These are phyloP conservation scores for Phodopus roborovskii DNA, from an alignment of 2,113 vertebrate species.

Conservation along the genomic window DNA sequence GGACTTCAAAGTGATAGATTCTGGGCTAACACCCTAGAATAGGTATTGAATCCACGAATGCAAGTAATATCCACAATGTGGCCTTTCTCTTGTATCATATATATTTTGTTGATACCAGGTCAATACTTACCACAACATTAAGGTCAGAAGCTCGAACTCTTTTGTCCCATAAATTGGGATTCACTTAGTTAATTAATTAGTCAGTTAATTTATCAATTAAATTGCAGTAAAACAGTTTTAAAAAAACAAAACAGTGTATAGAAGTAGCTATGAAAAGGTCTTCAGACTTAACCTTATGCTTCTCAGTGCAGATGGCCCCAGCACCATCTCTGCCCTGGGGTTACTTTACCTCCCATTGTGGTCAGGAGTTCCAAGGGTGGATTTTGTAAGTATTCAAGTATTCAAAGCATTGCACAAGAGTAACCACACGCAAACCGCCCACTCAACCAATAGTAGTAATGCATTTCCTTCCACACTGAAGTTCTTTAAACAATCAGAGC, in stretches of 20 bases:
- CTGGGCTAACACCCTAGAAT: neutral
- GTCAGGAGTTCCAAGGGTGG: neutral
- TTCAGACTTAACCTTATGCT: neutral
- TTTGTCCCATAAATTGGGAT: neutral
- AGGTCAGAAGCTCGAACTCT: neutral
- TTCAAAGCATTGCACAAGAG: conserved; percentile 6
- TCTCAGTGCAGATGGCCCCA: neutral
- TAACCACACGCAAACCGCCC: conserved; percentile 72
- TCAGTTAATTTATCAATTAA: neutral
- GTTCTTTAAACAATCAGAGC: conserved; percentile 75
- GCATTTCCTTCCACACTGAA: conserved; percentile 71
- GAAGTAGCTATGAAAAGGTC: neutral
- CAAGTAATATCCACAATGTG: neutral
- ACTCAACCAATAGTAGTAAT: conserved; percentile 66
- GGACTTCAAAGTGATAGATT: neutral
- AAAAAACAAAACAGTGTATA: neutral
- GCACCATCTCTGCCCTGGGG: neutral
- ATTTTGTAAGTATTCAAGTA: conserved; percentile 34
- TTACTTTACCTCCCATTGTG: neutral
- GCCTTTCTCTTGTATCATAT: neutral
- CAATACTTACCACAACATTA: neutral
- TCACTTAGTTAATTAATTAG: neutral
- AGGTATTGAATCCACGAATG: neutral
- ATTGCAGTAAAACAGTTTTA: neutral
- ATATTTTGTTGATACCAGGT: neutral